Evolutionary conservation across 2,797 vertebrate genomes (phyloP).

Genomic region (Heterohyrax brucei): DNA sequence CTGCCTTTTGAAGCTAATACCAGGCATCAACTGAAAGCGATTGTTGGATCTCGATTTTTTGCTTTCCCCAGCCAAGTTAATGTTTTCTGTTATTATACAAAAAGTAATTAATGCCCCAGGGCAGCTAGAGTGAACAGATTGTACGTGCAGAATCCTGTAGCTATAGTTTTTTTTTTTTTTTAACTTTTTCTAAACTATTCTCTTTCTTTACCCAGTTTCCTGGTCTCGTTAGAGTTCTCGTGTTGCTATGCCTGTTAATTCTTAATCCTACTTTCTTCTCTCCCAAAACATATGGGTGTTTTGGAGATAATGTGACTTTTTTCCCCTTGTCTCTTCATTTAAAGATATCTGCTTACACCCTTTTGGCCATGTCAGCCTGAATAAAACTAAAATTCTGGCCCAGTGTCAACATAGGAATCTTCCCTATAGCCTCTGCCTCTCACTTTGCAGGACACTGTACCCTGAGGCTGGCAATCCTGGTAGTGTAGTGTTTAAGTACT

Average conservation of each 20-base stretch:
- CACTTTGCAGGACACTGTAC: not conserved
- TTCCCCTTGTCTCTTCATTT: not conserved
- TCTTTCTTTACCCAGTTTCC: not conserved
- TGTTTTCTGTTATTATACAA: slow-evolving; percentile 64
- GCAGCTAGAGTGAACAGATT: not conserved
- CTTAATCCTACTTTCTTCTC: not conserved
- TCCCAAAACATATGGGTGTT: not conserved
- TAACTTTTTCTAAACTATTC: slow-evolving; percentile 3
- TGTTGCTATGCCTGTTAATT: not conserved
- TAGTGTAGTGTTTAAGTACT: no score
- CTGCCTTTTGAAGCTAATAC: slow-evolving; percentile 59
- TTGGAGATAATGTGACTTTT: not conserved
- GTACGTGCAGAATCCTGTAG: slow-evolving; percentile 27
- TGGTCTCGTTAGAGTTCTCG: not conserved
- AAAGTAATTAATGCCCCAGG: slow-evolving; percentile 67
- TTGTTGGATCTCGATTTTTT: not conserved
- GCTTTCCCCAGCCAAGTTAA: slow-evolving; percentile 49
- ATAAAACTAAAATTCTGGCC: not conserved
- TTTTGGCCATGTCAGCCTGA: not conserved
- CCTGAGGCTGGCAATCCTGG: no score
- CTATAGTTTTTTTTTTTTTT: not conserved
- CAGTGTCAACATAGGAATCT: not conserved
- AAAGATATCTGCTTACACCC: not conserved
- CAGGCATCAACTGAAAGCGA: not conserved
- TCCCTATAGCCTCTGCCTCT: not conserved